Percentiles rank a stretch among this genome's conserved stretches.
phyloP scores from a whole-genome alignment of 92 coral and sea anemone species.

The Phenganax subtilis region DNA sequence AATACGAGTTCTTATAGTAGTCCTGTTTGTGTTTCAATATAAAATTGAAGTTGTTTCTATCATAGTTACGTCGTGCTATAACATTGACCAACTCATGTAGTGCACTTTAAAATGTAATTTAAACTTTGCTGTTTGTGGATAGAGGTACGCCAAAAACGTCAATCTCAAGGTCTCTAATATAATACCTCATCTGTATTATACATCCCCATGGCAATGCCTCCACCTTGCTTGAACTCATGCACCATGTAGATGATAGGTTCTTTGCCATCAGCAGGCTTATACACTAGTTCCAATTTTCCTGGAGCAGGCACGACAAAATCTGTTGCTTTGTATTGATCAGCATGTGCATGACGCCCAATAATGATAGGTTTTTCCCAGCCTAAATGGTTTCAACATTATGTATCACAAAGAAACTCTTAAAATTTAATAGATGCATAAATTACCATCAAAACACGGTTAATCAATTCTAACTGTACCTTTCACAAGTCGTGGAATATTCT shows the following conservation, averaged over 20 bases:
- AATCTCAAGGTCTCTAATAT: not conserved
- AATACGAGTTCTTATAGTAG: no score
- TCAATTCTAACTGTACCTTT: slow-evolving; percentile 43
- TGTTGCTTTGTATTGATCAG: slow-evolving; percentile 98
- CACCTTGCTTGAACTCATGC: slow-evolving; percentile 65
- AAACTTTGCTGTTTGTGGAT: no score
- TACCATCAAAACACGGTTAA: not conserved
- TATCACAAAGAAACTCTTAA: not conserved
- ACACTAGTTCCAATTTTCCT: slow-evolving; percentile 69
- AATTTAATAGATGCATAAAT: not conserved
- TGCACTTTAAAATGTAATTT: no score
- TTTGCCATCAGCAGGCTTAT: slow-evolving; percentile 84
- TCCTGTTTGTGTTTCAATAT: no score
- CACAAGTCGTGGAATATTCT: slow-evolving; percentile 87
- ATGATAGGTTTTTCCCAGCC: slow-evolving; percentile 95
- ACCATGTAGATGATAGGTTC: slow-evolving; percentile 67
- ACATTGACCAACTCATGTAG: no score
- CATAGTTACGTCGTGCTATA: no score
- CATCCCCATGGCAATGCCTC: slow-evolving; percentile 97
- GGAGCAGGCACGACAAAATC: slow-evolving; percentile 94
- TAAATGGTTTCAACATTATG: slow-evolving; percentile 1
- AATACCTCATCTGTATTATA: slow-evolving; percentile 90
- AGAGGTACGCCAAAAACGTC: no score
- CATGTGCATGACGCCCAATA: slow-evolving; percentile 99
- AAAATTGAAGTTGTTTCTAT: no score